Percentiles rank a stretch among this genome's conserved stretches.
phyloP scores from a whole-genome alignment of 2,888 invertebrate species.

The Zootermopsis nevadensis region DNA sequence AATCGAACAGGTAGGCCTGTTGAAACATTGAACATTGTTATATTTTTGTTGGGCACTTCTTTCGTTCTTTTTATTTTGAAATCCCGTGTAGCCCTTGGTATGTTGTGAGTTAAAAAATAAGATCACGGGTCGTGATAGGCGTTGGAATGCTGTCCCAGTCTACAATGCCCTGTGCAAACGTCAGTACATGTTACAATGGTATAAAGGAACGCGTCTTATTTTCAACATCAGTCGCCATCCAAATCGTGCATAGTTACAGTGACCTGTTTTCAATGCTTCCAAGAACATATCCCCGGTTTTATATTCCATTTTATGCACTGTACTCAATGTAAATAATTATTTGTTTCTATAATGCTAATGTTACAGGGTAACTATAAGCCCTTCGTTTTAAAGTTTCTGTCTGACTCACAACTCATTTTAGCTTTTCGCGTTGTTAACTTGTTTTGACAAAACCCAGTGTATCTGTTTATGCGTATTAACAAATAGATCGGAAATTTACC shows the following conservation, averaged over 20 bases:
- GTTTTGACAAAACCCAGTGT: too few relatives aligned
- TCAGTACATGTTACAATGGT: background rate
- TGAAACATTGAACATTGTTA: background rate
- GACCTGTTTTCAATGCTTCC: background rate
- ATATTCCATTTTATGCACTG: background rate
- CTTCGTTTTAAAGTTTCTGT: too few relatives aligned
- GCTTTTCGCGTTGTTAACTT: too few relatives aligned
- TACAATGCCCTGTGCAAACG: background rate
- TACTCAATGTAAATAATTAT: background rate
- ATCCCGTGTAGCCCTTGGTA: background rate
- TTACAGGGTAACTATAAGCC: too few relatives aligned
- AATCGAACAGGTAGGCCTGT: background rate
- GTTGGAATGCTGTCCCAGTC: constrained; percentile 39
- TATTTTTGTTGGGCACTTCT: background rate
- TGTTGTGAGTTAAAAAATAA: background rate
- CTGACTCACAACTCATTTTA: too few relatives aligned
- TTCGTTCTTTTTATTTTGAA: background rate
- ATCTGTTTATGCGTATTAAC: too few relatives aligned
- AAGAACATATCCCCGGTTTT: background rate
- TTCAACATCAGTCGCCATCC: background rate
- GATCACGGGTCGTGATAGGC: constrained; percentile 37
- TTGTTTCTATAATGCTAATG: background rate
- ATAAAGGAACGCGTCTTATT: background rate
- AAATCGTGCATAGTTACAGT: background rate
- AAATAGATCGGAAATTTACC: too few relatives aligned